Percentiles rank a stretch among this genome's conserved stretches.
phyloP scores from a whole-genome alignment of 2,113 vertebrate genomes.

The Paracanthobrama guichenoti region DNA sequence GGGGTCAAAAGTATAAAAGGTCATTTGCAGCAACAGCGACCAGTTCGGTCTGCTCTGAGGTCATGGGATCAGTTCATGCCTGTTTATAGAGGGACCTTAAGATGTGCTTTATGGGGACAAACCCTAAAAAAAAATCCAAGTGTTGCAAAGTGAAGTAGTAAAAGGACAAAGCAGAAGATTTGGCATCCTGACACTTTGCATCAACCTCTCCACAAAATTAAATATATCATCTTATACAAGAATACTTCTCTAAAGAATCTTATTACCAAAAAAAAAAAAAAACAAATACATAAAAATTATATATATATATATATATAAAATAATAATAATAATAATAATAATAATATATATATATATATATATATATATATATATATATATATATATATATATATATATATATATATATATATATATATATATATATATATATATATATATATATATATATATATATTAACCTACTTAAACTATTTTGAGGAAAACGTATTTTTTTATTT shows the following conservation, averaged over 20 bases:
- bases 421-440: too few species aligned
- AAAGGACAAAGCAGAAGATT: constrained; percentile 6
- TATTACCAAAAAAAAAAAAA: neutral
- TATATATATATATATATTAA: too few species aligned
- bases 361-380: too few species aligned
- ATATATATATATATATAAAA: too few species aligned
- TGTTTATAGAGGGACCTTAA: neutral
- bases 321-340: too few species aligned
- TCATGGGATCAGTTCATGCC: neutral
- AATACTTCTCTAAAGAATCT: neutral
- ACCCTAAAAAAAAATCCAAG: neutral
- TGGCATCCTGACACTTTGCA: neutral
- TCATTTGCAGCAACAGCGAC: constrained; percentile 4
- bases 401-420: too few species aligned
- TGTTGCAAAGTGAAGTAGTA: neutral
- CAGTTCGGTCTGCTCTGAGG: neutral
- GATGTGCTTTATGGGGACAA: constrained; percentile 1
- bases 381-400: too few species aligned
- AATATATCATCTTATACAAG: neutral
- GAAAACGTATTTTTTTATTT: neutral
- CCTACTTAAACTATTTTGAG: too few species aligned
- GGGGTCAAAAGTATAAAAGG: constrained; percentile 20
- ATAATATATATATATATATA: too few species aligned
- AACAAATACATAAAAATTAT: too few species aligned
- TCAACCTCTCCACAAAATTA: neutral